A percentile compares a stretch with the other conserved stretches of the same genome.
phyloP scores from a whole-genome alignment of 2,113 vertebrate genomes.

The Odocoileus virginianus region DNA sequence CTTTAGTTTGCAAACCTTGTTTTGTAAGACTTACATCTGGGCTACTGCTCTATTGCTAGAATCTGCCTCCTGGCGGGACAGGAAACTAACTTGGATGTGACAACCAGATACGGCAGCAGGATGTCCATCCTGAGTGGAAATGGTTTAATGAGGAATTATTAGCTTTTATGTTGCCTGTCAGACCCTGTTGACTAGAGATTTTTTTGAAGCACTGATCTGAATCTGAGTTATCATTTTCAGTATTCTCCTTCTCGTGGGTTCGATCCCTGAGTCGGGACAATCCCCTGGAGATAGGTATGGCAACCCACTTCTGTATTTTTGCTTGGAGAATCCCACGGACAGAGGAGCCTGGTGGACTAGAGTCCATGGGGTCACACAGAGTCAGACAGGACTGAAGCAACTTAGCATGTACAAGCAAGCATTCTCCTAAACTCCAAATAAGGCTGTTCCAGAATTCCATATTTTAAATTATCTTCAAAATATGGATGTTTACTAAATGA shows the following conservation, averaged over 20 bases:
- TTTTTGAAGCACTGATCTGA: not conserved
- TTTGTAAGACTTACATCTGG: not conserved
- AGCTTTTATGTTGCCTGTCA: fast-evolving
- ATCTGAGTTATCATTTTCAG: not conserved
- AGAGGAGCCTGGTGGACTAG: not conserved
- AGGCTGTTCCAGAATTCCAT: not conserved
- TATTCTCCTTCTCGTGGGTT: not conserved
- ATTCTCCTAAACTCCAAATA: not conserved
- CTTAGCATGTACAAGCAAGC: not conserved
- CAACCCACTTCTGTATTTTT: not conserved
- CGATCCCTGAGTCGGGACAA: not conserved
- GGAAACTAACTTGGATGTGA: not conserved
- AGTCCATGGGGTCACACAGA: not conserved
- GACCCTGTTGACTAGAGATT: not conserved
- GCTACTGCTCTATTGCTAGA: fast-evolving
- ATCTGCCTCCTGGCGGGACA: fast-evolving
- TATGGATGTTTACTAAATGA: not conserved
- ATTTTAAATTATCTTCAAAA: not conserved
- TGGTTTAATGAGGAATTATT: not conserved
- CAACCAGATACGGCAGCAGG: fast-evolving
- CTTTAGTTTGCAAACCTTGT: conserved; percentile 7
- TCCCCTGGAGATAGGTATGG: not conserved
- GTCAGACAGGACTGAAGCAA: not conserved
- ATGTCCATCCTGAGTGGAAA: not conserved
- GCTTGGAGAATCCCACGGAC: not conserved